These are phyloP conservation scores for Campoplex capitator DNA, from an alignment of 2,888 invertebrate genomes.

Conservation along the genomic window DNA sequence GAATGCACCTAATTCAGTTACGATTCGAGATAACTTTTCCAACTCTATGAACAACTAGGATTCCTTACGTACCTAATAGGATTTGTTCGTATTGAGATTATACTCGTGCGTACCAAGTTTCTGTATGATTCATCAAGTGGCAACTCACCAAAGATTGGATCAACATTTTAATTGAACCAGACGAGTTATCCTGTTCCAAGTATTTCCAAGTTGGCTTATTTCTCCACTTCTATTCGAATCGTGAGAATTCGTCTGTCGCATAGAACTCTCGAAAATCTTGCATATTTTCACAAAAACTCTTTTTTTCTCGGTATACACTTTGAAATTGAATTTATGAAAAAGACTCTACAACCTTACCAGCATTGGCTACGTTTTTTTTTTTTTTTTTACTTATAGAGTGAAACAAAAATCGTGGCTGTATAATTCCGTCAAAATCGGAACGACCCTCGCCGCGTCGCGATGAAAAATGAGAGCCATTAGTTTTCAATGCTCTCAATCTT, in stretches of 20 bases:
- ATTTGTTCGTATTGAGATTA: conserved; percentile 2
- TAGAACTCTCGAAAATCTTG: not conserved
- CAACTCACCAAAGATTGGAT: conserved; percentile 16
- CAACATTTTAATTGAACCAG: conserved; percentile 6
- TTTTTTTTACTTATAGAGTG: not conserved
- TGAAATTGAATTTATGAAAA: not conserved
- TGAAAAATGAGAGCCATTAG: not conserved
- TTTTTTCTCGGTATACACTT: not conserved
- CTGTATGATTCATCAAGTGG: conserved; percentile 19
- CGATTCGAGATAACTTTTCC: not conserved
- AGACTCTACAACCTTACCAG: not conserved
- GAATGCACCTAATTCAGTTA: not conserved
- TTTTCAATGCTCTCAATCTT: not conserved
- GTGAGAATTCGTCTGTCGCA: not conserved
- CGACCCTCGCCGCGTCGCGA: not conserved
- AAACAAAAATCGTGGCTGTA: not conserved
- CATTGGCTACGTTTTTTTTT: not conserved
- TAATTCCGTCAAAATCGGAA: not conserved
- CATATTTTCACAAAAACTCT: not conserved
- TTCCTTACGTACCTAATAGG: not conserved
- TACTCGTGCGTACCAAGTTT: not conserved
- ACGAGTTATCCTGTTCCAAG: not conserved
- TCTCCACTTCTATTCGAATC: not conserved
- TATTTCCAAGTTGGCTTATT: not conserved
- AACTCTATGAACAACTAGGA: conserved; percentile 8